Evolutionary conservation across 1,140 invertebrate genomes (phyloP), one percentile per base, ranked within the genome.

Genomic region (Eufriesea mexicana): DNA sequence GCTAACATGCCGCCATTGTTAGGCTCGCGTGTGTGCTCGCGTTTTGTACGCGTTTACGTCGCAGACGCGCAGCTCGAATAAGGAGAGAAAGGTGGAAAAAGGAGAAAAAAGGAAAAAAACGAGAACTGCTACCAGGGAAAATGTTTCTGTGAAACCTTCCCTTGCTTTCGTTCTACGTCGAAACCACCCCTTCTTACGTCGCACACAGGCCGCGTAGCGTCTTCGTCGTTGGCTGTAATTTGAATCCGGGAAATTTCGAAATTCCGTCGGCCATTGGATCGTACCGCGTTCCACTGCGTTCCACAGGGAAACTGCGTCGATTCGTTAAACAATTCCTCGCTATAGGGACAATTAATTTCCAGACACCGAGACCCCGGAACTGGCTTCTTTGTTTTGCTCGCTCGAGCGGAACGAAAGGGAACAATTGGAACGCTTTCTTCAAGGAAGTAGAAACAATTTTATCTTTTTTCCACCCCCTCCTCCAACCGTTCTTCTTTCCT

Each of bases 301-400:
- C 35, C 66, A 51, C 18, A 66, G 59, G 61, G 74, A 62, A 55
- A 70, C 61, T 74, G 70, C 72, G 54, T 67, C 75, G 81, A 86
- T 86, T 79, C 83, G 67, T 77, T 74, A 86, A 84, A 87, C 86
- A 84, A 87, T 86, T 79, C 81, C 61, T 35, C 14, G 45, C 71
- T 68, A 77, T 86, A 59, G 86, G 54, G 62, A 84, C 83, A 83
- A 90, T 90, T 90, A 84, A 87, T 89, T 81, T 79, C 54, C 59
- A 82, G 83, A 81, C 73, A 68, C 57, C 59, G 66, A 67, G 67
- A 61, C 25, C n/a, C 28, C 57, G n/a, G 61, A 23, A 18, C 61
- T 47, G 14, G 61, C 55, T 61, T 51, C 42, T 42, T 91, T 91
- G 86, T 86, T 88, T 89, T 82, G 86, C 86, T 84, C 85, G 89